Base-by-base conservation (phyloP, 2,888 invertebrate species). In the Eilema depressum region DNA sequence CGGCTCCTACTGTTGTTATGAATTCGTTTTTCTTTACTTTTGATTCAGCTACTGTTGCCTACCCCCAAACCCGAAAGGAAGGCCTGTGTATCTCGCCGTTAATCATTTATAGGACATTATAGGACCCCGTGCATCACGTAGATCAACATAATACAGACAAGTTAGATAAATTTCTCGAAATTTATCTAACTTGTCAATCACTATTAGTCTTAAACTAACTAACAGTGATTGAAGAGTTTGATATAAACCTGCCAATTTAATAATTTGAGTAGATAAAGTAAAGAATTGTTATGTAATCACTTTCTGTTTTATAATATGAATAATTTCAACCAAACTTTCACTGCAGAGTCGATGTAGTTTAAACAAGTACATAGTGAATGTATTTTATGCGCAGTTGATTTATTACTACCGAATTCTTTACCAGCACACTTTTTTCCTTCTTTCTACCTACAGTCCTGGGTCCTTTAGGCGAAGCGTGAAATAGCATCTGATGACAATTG, bases 311-410 rank as follows among this genome's bases (percentile, higher is more conserved):
- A 37, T 37, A 59, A 68, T 70, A 64, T 59, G 59, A 41, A 61
- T 64, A 63, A 71, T 64, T 71, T 57, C 23, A 47, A 23, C n/a
- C 47, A 62, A 67, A 68, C 71, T 71, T 71, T 71, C 71, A 71
- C 71, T 64, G 7, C 33, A 56, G 23, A 56, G 33, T 28, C 37
- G 66, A 62, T 26, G 61, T 37, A 26, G 61, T 47, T 37, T 56
- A n/a, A 57, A 69, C 11, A n/a, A n/a, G 23, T 57, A 53, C 14
- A 30, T 23, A 37, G 25, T 59, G 25, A 41, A 65, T 26, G 25
- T 56, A 56, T 4, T 65, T n/a, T 25, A 47, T 30, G 12, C 57
- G 26, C 57, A 59, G 47, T 28, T 53, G 53, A 53, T 64, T 30
- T 64, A 64, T 64, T 64, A 28, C 28, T 47, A 63, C 20, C 53